These are phyloP conservation scores for Sesia bembeciformis DNA, from an alignment of 2,888 invertebrate genomes.

Conservation along the genomic window DNA sequence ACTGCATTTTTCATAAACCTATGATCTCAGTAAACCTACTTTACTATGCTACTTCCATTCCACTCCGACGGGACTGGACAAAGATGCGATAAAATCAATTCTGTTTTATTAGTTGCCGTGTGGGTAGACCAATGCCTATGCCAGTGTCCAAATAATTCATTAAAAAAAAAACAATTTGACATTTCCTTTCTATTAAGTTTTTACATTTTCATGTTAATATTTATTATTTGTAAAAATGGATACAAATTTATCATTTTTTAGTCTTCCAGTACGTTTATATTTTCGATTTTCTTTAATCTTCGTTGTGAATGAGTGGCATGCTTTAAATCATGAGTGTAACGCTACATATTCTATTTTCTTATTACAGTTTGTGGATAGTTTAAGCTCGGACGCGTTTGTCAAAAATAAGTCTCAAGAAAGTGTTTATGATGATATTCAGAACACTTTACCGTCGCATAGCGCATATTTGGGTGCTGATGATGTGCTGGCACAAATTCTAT, in stretches of 20 bases:
- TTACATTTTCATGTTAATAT: background rate
- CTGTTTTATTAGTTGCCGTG: no score
- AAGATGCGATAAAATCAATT: no score
- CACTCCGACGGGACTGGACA: no score
- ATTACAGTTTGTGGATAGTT: conserved; percentile 50
- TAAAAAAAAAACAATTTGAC: background rate
- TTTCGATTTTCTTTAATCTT: background rate
- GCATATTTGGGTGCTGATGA: conserved; percentile 45
- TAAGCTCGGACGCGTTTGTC: conserved; percentile 33
- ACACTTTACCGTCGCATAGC: conserved; percentile 32
- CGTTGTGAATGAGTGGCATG: background rate
- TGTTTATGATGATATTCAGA: conserved; percentile 38
- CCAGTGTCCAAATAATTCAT: no score
- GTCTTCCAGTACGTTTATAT: conserved; percentile 45
- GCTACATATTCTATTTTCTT: background rate
- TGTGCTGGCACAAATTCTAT: conserved; percentile 55
- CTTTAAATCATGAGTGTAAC: no score
- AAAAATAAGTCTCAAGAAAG: conserved; percentile 29
- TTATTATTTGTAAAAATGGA: conserved; percentile 29
- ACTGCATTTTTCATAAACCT: no score
- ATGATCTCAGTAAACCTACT: no score
- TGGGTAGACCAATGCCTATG: no score
- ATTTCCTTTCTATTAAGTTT: background rate
- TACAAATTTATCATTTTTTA: conserved; percentile 48
- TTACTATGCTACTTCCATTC: no score